Percentiles rank a stretch among this genome's conserved stretches.
phyloP scores from a whole-genome alignment of 2,888 invertebrate species.

The Apamea epomidion region DNA sequence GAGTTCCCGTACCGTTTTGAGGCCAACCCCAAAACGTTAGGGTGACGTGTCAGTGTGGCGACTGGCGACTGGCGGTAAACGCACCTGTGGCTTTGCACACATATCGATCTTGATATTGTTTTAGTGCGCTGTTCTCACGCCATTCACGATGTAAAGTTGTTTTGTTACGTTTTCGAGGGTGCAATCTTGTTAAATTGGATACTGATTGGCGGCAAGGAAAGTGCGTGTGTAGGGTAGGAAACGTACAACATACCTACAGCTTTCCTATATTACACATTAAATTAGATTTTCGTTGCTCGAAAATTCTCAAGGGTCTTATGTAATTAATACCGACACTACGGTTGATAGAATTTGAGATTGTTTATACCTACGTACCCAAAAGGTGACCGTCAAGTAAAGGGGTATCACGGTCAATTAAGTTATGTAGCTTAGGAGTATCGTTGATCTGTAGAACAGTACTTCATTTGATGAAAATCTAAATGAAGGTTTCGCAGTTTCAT shows the following conservation, averaged over 20 bases:
- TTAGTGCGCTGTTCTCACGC: constrained; percentile 49
- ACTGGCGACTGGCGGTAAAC: constrained; percentile 5
- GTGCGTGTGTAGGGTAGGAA: not conserved
- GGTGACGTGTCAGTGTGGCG: constrained; percentile 10
- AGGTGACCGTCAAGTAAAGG: not conserved
- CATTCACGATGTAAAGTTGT: constrained; percentile 36
- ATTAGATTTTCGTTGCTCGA: not conserved
- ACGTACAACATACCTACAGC: too few relatives aligned
- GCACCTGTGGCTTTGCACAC: constrained; percentile 63
- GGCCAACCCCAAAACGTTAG: constrained; percentile 36
- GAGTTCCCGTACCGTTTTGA: constrained; percentile 40
- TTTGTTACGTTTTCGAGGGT: constrained; percentile 16
- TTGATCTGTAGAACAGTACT: not conserved
- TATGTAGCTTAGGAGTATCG: not conserved
- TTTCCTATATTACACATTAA: not conserved
- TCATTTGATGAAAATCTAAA: not conserved
- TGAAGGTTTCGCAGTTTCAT: not conserved
- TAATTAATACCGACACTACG: not conserved
- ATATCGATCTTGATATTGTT: constrained; percentile 65
- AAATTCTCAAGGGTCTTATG: constrained; percentile 1
- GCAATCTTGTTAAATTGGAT: constrained; percentile 27
- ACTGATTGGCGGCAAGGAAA: constrained; percentile 16
- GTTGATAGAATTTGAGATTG: constrained; percentile 6
- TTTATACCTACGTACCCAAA: not conserved
- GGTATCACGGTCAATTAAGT: constrained; percentile 10